These are phyloP conservation scores for Machimus rusticus DNA, from an alignment of 2,888 invertebrate genomes.

Conservation along the genomic window DNA sequence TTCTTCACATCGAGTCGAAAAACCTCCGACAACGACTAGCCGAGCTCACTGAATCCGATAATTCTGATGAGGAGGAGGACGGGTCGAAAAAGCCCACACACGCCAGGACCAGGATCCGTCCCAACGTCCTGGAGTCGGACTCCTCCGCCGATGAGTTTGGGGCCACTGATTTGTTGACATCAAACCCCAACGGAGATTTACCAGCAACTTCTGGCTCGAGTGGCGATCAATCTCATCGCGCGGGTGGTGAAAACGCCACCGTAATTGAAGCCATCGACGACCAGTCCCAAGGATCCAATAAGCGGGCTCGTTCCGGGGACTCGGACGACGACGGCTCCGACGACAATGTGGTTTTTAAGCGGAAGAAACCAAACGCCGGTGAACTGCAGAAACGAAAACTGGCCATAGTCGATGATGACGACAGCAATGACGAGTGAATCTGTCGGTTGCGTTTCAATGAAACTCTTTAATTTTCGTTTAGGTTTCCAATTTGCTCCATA, in stretches of 20 bases:
- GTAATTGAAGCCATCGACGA: neutral
- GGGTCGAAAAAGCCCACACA: constrained; percentile 40
- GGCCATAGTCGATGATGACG: neutral
- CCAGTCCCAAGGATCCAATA: constrained; percentile 1
- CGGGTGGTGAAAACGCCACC: neutral
- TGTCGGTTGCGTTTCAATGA: neutral
- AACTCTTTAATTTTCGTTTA: neutral
- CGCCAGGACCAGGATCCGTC: constrained; percentile 55
- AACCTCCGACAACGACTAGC: constrained; percentile 59
- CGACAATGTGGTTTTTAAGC: constrained; percentile 33
- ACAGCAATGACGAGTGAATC: constrained; percentile 1
- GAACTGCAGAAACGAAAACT: neutral
- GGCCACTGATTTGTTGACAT: constrained; percentile 23
- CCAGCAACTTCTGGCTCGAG: neutral
- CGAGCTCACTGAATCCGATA: constrained; percentile 54
- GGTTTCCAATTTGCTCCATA: neutral
- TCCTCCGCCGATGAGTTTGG: constrained; percentile 50
- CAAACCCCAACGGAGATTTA: neutral
- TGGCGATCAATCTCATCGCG: neutral
- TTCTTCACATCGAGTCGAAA: constrained; percentile 59
- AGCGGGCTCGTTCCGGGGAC: constrained; percentile 39
- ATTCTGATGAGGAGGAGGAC: constrained; percentile 51
- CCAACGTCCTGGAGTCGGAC: constrained; percentile 61
- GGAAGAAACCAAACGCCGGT: constrained; percentile 13
- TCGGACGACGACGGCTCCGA: constrained; percentile 21